A percentile compares a stretch with the other conserved stretches of the same genome.
Conservation (phyloP, 1,140 invertebrate species). For the Macrobrachium rosenbergii region DNA sequence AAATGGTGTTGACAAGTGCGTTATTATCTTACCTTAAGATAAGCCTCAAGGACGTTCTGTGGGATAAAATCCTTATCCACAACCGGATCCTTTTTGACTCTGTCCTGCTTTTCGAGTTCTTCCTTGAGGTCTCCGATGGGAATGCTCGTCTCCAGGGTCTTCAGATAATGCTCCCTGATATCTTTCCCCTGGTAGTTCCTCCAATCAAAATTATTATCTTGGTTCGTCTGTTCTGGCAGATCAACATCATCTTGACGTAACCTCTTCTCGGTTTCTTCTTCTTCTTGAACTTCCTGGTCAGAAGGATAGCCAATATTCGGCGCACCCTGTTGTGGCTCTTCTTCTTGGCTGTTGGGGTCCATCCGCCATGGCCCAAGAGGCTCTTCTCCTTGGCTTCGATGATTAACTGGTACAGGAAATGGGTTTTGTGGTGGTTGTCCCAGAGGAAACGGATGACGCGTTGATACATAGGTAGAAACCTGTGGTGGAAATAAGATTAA, state of each 20-base stretch:
- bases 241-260: no score
- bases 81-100: neutral
- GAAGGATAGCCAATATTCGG: no score
- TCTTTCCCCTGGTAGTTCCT: no score
- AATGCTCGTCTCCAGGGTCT: neutral
- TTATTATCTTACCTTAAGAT: slow-evolving; percentile 26
- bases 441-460: slow-evolving; percentile 75
- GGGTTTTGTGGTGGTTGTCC: slow-evolving; percentile 80
- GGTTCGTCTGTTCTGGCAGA: no score
- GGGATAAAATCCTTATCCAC: neutral
- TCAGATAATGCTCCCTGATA: no score
- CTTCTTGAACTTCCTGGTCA: no score
- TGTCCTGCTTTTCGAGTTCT: neutral
- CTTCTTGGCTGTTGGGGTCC: neutral
- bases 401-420: slow-evolving; percentile 79
- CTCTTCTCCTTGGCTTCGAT: slow-evolving; percentile 69
- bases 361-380: neutral
- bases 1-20: no score
- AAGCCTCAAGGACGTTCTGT: slow-evolving; percentile 37
- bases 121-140: neutral
- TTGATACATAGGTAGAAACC: slow-evolving; percentile 75
- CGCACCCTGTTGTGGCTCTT: no score
- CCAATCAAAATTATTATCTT: no score
- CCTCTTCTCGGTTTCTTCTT: no score
- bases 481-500: slow-evolving; percentile 64